Percentiles rank a stretch among this genome's conserved stretches.
Evolutionary conservation across 2,113 vertebrate species (phyloP).

Genomic region (Australoheros scitulus): DNA sequence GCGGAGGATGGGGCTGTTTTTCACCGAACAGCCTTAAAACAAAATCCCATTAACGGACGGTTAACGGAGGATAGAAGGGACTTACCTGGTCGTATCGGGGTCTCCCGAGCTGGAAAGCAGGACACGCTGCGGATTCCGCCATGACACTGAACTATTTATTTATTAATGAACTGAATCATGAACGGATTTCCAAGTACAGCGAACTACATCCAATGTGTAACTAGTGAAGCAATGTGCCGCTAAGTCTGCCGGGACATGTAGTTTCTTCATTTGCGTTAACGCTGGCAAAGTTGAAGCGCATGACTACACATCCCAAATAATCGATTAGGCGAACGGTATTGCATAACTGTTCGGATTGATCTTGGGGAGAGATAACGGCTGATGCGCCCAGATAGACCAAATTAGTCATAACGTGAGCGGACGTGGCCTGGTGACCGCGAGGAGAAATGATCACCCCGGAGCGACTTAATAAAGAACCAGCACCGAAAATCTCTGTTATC

Average conservation of each 20-base stretch:
- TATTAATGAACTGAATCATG: constrained; percentile 72
- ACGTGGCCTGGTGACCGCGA: constrained; percentile 21
- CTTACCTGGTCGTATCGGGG: constrained; percentile 91
- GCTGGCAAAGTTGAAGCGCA: constrained; percentile 48
- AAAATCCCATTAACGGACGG: not conserved
- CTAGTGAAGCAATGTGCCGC: constrained; percentile 64
- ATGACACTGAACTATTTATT: constrained; percentile 78
- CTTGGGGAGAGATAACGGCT: constrained; percentile 28
- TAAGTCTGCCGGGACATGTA: constrained; percentile 75
- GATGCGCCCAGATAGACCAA: not conserved
- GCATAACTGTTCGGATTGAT: constrained; percentile 66
- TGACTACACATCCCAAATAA: constrained; percentile 72
- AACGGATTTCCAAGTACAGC: constrained; percentile 62
- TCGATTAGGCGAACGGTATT: constrained; percentile 58
- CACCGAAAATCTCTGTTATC: not conserved
- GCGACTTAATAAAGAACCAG: constrained; percentile 7
- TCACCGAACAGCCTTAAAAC: constrained; percentile 16
- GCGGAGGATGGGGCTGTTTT: constrained; percentile 48
- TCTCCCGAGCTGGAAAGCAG: constrained; percentile 90
- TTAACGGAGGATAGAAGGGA: not conserved
- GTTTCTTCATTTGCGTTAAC: constrained; percentile 45
- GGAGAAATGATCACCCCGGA: not conserved
- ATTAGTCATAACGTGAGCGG: constrained; percentile 2
- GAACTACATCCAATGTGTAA: constrained; percentile 71
- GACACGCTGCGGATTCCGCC: constrained; percentile 84